Base-by-base conservation (phyloP, 2,797 vertebrate genomes). In the Alauda arvensis region DNA sequence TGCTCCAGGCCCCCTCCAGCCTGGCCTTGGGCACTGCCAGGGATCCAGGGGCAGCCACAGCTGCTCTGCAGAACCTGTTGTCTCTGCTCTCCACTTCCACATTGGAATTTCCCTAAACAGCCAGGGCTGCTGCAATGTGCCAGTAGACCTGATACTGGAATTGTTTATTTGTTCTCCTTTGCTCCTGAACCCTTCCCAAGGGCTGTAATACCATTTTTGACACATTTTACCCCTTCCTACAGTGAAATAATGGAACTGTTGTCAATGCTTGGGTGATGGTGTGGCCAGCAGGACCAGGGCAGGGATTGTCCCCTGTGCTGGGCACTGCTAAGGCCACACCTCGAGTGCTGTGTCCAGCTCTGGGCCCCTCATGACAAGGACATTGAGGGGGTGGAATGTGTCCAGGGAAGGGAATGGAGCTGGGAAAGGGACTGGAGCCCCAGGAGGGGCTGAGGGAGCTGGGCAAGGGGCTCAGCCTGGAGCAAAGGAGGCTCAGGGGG, bases 111-210 rank as follows among this genome's bases (percentile, higher is more conserved):
- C 53, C 25, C 37, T 42, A 2, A 67, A 43, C 14, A 34, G 16
- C 29, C 4, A 49, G 23, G 10, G 11, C 51, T 72, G 60, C 56
- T 49, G 46, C 72, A 7, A 0, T 48, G 25, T 70, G 40, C 40
- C n/a, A 4, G 0, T 6, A 13, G 8, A 25, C 12, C 45, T n/a
- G 25, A 29, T 53, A 9, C 0, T 29, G 29, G 52, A 25, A n/a
- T 14, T 52, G 37, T 26, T 61, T 7, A 70, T 43, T 74, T 29
- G 10, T 11, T 53, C 18, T 46, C 4, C 46, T 51, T 59, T 19
- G 12, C 59, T 55, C 6, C 52, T 25, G 46, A 51, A 19, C 29
- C 18, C 11, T 43, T 85, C 20, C 19, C 28, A 39, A 51, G 34
- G 28, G 15, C 9, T 53, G 7, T 6, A 25, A 55, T 31, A 14